These are phyloP conservation scores for Neolamprologus cancellatus DNA, from an alignment of 2,113 vertebrate genomes.

Conservation along the genomic window DNA sequence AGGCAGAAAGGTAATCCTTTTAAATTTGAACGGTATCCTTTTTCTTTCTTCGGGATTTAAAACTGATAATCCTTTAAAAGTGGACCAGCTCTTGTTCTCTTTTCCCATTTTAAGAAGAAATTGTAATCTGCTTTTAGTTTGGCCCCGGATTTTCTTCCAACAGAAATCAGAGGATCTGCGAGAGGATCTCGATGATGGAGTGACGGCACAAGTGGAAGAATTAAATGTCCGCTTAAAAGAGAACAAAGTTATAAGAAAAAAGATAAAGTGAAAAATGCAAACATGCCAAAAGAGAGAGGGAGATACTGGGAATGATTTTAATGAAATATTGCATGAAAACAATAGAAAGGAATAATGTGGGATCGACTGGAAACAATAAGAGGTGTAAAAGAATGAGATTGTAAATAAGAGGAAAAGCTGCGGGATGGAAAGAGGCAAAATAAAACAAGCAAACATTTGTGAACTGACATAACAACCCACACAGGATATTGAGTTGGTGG, in stretches of 20 bases:
- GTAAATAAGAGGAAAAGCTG: not conserved
- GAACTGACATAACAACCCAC: constrained; percentile 19
- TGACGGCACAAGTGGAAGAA: not conserved
- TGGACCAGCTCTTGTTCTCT: constrained; percentile 23
- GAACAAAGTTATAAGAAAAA: not conserved
- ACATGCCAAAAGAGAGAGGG: not conserved
- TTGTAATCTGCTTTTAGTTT: constrained; percentile 53
- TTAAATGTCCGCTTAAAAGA: not conserved
- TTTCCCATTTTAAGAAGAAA: constrained; percentile 13
- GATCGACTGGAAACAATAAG: not conserved
- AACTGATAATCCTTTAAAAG: constrained; percentile 62
- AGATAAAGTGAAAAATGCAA: not conserved
- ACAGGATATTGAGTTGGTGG: constrained; percentile 64
- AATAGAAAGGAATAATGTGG: not conserved
- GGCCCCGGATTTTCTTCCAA: not conserved
- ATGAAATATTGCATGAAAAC: not conserved
- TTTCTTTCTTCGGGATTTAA: constrained; percentile 37
- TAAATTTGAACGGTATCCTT: constrained; percentile 26
- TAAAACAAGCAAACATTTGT: constrained; percentile 9
- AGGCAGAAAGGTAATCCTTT: constrained; percentile 44
- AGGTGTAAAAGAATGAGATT: not conserved
- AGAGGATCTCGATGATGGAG: not conserved
- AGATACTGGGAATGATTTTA: not conserved
- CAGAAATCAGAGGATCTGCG: not conserved
- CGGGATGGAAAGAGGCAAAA: not conserved